Evolutionary conservation across 2,113 vertebrate genomes (phyloP), one percentile per base, ranked within the genome.

Genomic region (Bubo blakistoni): DNA sequence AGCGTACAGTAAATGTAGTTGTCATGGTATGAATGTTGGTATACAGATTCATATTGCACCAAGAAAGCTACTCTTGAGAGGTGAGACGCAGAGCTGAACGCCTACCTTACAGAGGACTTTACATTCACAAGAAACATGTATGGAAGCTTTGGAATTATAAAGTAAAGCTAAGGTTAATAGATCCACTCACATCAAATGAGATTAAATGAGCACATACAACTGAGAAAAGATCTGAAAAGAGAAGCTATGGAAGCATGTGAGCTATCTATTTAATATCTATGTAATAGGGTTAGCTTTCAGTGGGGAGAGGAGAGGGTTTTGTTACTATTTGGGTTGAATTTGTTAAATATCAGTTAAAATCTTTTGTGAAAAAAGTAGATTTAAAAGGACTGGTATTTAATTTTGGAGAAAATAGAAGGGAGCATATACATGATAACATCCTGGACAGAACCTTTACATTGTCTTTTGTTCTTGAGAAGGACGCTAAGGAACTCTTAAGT

Each of bases 371-470:
- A 61, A 78, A 61, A 16, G 10, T 10, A 24, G 38, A 61, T 66
- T 67, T 94, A 21, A 66, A 78, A 81, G 20, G 3, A 44, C 7
- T 55, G 14, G 3, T 40, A 59, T 29, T 90, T 66, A 78, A 42
- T 47, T 57, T 46, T 80, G 19, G 30, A 80, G 30, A 80, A 92
- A 88, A 90, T 36, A 55, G 13, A 11, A 69, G 19, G 12, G 7
- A 52, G 3, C 1, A 10, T 29, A 70, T 13, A 44, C 8, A 30
- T 0, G 3, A 4, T 21, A 82, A 49, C 7, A 65, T 10, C 13
- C 14, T 66, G 55, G 20, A 62, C 21, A 88, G 36, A 81, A n/a
- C 6, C 7, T 73, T 83, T 73, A 6, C 38, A 36, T 44, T 71
- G 11, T 55, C 18, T 55, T 83, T 81, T 26, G 7, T n/a, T 86